These are phyloP conservation scores for Drosophila pseudotakahashii DNA, from an alignment of 2,888 invertebrate species.

Conservation along the genomic window DNA sequence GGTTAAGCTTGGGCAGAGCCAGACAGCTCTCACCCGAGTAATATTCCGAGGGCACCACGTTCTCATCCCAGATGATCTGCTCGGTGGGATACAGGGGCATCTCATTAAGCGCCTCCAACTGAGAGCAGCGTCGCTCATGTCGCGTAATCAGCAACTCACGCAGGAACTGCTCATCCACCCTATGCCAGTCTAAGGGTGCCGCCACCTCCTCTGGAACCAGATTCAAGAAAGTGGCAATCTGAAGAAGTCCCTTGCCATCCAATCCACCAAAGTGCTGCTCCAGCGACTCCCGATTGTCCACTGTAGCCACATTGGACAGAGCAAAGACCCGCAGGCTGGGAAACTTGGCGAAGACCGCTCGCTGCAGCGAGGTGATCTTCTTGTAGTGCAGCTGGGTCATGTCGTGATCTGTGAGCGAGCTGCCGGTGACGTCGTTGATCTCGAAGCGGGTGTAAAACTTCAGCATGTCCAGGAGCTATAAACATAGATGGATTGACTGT, in stretches of 20 bases:
- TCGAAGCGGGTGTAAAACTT: conserved; percentile 99
- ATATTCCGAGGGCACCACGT: conserved; percentile 98
- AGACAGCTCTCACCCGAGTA: conserved; percentile 98
- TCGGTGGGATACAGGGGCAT: conserved; percentile 99
- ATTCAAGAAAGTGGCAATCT: conserved; percentile 94
- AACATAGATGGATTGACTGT: conserved; percentile 55
- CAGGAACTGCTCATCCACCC: conserved; percentile 92
- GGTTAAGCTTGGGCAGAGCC: conserved; percentile 97
- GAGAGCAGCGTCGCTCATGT: conserved; percentile 95
- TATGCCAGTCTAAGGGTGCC: conserved; percentile 88
- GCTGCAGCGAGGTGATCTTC: conserved; percentile 96
- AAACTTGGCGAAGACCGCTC: conserved; percentile 96
- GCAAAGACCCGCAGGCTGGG: conserved; percentile 94
- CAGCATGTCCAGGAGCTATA: conserved; percentile 95
- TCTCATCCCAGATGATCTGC: conserved; percentile 99
- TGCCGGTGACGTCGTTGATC: conserved; percentile 98
- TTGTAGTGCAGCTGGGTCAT: conserved; percentile 97
- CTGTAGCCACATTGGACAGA: conserved; percentile 95
- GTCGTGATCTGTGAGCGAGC: conserved; percentile 96
- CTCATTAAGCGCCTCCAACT: conserved; percentile 96
- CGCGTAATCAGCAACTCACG: conserved; percentile 93
- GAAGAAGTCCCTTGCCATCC: conserved; percentile 91
- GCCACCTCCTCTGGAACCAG: conserved; percentile 92
- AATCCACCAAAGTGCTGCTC: conserved; percentile 91
- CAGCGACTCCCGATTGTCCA: conserved; percentile 92